Evolutionary conservation across 2,113 vertebrate species (phyloP).

Genomic region (Macaca nemestrina): DNA sequence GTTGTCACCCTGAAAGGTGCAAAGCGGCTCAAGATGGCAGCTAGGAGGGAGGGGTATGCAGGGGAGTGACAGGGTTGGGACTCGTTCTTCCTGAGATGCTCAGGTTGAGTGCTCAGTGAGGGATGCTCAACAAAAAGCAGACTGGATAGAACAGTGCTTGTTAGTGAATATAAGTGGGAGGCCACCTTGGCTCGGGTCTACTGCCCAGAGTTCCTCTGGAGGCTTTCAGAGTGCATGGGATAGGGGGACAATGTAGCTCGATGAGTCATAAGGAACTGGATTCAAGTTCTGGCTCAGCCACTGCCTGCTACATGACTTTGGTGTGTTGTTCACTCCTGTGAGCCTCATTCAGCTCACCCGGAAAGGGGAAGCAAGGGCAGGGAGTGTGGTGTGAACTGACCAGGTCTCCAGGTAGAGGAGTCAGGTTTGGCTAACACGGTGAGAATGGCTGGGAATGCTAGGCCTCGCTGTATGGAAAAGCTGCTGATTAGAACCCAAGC

Average conservation of each 20-base stretch:
- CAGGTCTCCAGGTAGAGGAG: background rate
- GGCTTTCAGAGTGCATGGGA: too few species aligned
- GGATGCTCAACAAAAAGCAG: background rate
- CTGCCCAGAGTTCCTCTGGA: background rate
- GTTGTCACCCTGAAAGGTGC: background rate
- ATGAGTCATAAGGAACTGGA: background rate
- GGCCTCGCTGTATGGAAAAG: background rate
- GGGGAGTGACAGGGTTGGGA: background rate
- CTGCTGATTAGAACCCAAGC: background rate
- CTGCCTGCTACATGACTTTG: background rate
- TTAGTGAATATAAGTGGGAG: accelerated
- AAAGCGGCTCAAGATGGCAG: background rate
- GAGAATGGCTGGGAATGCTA: background rate
- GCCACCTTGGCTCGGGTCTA: background rate
- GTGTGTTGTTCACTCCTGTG: background rate
- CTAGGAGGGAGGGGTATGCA: background rate
- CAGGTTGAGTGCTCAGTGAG: background rate
- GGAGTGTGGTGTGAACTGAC: background rate
- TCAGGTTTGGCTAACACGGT: background rate
- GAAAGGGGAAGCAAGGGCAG: background rate
- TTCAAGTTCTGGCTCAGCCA: background rate
- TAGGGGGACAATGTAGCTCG: background rate
- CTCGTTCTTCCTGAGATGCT: background rate
- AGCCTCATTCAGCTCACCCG: background rate
- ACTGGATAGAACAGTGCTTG: background rate